Percentiles rank a stretch among this genome's conserved stretches.
phyloP scores from a whole-genome alignment of 2,797 vertebrate genomes.

The Melopsittacus undulatus region DNA sequence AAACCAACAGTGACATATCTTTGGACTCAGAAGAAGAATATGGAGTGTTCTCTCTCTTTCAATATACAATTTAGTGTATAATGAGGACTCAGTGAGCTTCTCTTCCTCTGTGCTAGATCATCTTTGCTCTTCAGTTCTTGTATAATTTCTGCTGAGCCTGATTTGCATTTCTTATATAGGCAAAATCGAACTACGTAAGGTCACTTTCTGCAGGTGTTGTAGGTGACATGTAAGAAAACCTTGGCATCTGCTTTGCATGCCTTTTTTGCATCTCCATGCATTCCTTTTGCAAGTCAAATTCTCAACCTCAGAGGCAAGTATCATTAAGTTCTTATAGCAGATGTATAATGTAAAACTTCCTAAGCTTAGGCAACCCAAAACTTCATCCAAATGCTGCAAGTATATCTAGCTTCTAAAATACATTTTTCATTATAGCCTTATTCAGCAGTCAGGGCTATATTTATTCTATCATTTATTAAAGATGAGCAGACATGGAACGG shows the following conservation, averaged over 20 bases:
- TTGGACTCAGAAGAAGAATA: neutral
- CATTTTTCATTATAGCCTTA: neutral
- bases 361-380: neutral
- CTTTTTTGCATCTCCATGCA: neutral
- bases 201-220: conserved; percentile 12
- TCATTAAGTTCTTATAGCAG: neutral
- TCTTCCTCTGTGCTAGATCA: neutral
- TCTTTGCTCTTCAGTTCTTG: neutral
- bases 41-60: neutral
- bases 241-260: neutral
- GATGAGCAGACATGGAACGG: neutral
- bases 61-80: neutral
- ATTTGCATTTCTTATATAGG: conserved; percentile 6
- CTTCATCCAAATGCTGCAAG: neutral
- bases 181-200: neutral
- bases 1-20: neutral
- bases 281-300: conserved; percentile 17
- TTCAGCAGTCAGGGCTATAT: neutral
- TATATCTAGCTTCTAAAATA: neutral
- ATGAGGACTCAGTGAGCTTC: neutral
- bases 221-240: neutral
- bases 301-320: neutral
- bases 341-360: neutral
- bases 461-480: neutral
- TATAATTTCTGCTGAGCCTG: neutral